Conservation (phyloP, 2,113 vertebrate genomes). For the Eretmodus cyanostictus region DNA sequence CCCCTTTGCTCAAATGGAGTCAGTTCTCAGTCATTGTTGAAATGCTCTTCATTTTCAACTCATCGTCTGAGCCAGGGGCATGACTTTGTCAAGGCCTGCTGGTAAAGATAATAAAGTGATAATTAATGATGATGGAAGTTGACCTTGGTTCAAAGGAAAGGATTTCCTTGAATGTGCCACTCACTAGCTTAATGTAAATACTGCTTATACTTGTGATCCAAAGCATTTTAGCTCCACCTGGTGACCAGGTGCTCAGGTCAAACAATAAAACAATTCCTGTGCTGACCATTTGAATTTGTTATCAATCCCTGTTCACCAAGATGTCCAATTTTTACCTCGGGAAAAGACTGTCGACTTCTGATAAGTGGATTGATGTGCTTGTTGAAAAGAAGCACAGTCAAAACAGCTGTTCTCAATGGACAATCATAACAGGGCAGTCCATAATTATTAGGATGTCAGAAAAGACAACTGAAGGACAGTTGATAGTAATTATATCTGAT, state of each 20-base stretch:
- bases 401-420: constrained; percentile 14
- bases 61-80: not conserved
- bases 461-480: constrained; percentile 29
- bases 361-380: not conserved
- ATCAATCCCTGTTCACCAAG: not conserved
- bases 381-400: not conserved
- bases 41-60: constrained; percentile 4
- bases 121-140: constrained; percentile 36
- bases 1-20: not conserved
- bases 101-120: constrained; percentile 53
- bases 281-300: not conserved
- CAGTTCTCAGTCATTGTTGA: constrained; percentile 6
- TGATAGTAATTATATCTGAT: constrained; percentile 42
- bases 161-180: not conserved
- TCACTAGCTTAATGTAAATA: constrained; percentile 4
- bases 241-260: constrained; percentile 32
- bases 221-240: constrained; percentile 65
- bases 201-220: not conserved
- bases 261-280: not conserved
- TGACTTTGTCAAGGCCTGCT: constrained; percentile 11
- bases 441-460: constrained; percentile 39
- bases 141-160: constrained; percentile 43
- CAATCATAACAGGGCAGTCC: constrained; percentile 7
- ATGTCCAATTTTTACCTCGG: not conserved
- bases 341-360: not conserved